Conservation (phyloP, 2,797 vertebrate genomes). For the Aeoliscus strigatus region DNA sequence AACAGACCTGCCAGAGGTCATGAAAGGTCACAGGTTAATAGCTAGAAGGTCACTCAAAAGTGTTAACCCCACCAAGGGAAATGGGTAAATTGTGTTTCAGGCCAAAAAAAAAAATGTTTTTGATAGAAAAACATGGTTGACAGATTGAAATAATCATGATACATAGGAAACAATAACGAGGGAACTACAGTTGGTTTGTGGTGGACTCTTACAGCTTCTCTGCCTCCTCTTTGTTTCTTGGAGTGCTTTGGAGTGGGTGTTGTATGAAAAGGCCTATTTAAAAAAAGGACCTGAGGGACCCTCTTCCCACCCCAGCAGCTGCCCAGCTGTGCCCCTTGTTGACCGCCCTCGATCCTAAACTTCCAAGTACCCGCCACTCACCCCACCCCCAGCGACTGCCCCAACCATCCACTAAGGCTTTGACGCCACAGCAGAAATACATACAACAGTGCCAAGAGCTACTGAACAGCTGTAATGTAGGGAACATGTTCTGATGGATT, state of each 20-base stretch:
- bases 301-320: slow-evolving; percentile 32
- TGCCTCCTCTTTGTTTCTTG: slow-evolving; percentile 29
- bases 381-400: slow-evolving; percentile 3
- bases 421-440: slow-evolving; percentile 30
- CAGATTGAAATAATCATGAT: slow-evolving; percentile 18
- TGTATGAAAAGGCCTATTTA: slow-evolving; percentile 61
- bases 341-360: too few relatives aligned
- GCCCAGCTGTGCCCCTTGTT: slow-evolving; percentile 56
- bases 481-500: slow-evolving; percentile 10
- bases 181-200: slow-evolving; percentile 21
- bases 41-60: too few relatives aligned
- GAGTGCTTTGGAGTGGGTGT: slow-evolving; percentile 59
- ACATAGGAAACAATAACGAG: slow-evolving; percentile 15
- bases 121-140: too few relatives aligned
- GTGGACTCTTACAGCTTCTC: too few relatives aligned
- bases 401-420: slow-evolving; percentile 13
- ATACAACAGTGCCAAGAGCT: slow-evolving; percentile 31
- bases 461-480: slow-evolving; percentile 38
- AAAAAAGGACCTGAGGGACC: slow-evolving; percentile 52
- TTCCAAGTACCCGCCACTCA: too few relatives aligned
- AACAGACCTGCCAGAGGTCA: too few relatives aligned
- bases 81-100: too few relatives aligned
- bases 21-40: too few relatives aligned
- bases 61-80: too few relatives aligned
- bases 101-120: too few relatives aligned